Evolutionary conservation across 2,888 invertebrate species (phyloP), one percentile per base, ranked within the genome.

Genomic region (Cecidostiba fungosa): DNA sequence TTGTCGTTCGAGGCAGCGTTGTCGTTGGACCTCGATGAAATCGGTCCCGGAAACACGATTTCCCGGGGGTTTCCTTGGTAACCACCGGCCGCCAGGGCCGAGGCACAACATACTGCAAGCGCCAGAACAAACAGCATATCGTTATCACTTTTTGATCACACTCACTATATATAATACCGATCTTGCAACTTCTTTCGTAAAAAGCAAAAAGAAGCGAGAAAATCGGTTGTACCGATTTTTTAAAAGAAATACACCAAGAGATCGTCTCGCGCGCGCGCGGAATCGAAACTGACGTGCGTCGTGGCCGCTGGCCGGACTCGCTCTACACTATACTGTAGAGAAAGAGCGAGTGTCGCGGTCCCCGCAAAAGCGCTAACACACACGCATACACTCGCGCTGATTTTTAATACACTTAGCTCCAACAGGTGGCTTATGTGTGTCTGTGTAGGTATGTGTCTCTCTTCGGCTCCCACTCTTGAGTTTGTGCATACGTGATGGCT

Each of bases 11-110:
- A 23, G 23, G 43, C 16, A 16, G 62, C 36, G 3, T 69, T 5
- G 12, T 1, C 8, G n/a, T 43, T 0, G 80, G 0, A n/a, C 47
- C 54, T 36, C 23, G 72, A 12, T 1, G 74, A 78, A 12, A 85
- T 54, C n/a, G 78, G 74, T 0, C 74, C 78, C 14, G 82, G 82
- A 43, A 85, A 85, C 12, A 82, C 82, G 69, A 85, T 26, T 26
- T 74, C 82, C 32, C 54, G 36, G 32, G 50, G 12, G 26, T 85
- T 36, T 16, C 74, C 77, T 4, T 78, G 69, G 43, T 47, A 82
- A 1, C 0, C 5, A 0, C 8, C 43, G 26, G 14, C 50, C 77
- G 43, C 47, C 4, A 19, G 29, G 1, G 50, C 70, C 12, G 62
- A 10, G 0, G 12, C 29, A 19, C 73, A 5, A 62, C 36, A 19